Evolutionary conservation across 2,797 vertebrate genomes (phyloP), one percentile per base, ranked within the genome.

Genomic region (Chelmon rostratus): DNA sequence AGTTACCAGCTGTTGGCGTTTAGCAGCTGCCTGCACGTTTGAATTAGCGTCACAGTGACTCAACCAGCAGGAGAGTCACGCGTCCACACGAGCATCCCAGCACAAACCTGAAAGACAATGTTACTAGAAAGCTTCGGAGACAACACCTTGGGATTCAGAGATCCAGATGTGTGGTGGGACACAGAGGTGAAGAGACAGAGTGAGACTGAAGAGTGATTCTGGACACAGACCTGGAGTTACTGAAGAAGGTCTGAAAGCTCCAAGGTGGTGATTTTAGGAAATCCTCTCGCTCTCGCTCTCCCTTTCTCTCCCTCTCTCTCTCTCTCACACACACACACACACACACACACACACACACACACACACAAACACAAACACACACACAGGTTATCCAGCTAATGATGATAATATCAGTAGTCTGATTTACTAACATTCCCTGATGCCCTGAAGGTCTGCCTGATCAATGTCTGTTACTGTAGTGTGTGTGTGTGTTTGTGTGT

Each of bases 1-100:
- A 50, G 62, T 79, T 80, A 88, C 80, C 90, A 91, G 90, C 89
- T 92, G 88, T 86, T 90, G 85, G 82, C 83, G 79, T 87, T 90
- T 90, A 92, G 86, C 91, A 91, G 91, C 92, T 93, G 88, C 76
- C 81, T 87, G 91, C 86, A 81, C 82, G 89, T 83, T 86, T 84
- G 81, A 72, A 79, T 89, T 88, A 89, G 54, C 81, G 78, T 92
- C 92, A 89, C 68, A 4, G 84, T n/a, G 28, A 82, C 82, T 74
- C 61, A 8, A 64, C 8, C 87, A 78, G 88, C 87, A 58, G 81
- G 86, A 84, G 66, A 56, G 65, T 57, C 61, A 31, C 31, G 42
- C 23, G 11, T 76, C 54, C 74, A 62, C 33, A 82, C 85, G 54
- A 21, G 35, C 56, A 10, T 67, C 68, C 16, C 12, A 21, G 40